Percentiles rank a stretch among this genome's conserved stretches.
Conservation (phyloP, 1,140 invertebrate genomes). For the Scaptodrosophila lebanonensis region DNA sequence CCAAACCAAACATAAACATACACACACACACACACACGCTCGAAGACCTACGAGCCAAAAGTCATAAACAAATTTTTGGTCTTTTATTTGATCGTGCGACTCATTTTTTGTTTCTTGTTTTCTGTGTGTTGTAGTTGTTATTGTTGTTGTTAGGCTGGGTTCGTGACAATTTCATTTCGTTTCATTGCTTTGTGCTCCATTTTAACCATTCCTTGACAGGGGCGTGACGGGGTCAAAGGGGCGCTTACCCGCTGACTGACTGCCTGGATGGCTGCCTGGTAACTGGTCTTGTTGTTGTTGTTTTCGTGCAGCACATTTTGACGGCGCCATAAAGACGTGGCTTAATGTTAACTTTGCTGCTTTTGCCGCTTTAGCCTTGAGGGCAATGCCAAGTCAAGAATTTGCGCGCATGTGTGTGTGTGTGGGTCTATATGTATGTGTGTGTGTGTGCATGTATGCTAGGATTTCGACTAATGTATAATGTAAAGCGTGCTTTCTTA, state of each 20-base stretch:
- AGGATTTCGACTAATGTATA: too few species aligned
- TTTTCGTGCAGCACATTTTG: constrained; percentile 63
- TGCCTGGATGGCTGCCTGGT: constrained; percentile 25
- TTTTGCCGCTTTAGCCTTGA: constrained; percentile 44
- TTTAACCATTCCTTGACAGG: constrained; percentile 64
- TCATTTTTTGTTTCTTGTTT: constrained; percentile 40
- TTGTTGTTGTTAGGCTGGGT: constrained; percentile 32
- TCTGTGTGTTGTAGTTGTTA: constrained; percentile 10
- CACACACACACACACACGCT: constrained; percentile 10
- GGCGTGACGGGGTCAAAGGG: too few species aligned
- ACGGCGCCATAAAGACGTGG: constrained; percentile 56
- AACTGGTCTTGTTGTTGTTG: background rate
- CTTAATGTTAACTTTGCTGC: too few species aligned
- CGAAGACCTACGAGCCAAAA: constrained; percentile 21
- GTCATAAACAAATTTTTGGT: constrained; percentile 65
- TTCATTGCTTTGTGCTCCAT: constrained; percentile 71
- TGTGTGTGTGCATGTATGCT: too few species aligned
- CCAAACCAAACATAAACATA: constrained; percentile 7
- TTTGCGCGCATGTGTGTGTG: constrained; percentile 31
- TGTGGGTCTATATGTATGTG: too few species aligned
- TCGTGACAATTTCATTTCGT: constrained; percentile 72
- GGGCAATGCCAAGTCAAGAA: constrained; percentile 23
- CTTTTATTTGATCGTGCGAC: constrained; percentile 54
- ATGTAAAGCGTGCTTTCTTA: too few species aligned
- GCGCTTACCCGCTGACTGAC: constrained; percentile 57